These are phyloP conservation scores for Drosophila auraria DNA, from an alignment of 1,140 invertebrate genomes.

Conservation along the genomic window DNA sequence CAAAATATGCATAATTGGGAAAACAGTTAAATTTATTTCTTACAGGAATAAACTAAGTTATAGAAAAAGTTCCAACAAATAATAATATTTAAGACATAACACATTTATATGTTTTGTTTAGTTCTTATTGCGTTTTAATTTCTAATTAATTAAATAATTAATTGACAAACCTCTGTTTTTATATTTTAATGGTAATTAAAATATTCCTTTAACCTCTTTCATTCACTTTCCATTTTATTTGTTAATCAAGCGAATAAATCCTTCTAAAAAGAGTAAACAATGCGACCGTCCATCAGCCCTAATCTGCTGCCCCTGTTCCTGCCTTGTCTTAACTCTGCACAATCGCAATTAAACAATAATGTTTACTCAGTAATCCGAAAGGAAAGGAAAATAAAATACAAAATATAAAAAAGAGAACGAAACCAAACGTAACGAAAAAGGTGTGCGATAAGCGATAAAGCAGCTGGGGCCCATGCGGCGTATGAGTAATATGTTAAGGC, in stretches of 20 bases:
- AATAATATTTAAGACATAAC: too few species aligned
- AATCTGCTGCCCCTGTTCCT: slow-evolving; percentile 8
- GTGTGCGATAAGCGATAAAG: slow-evolving; percentile 59
- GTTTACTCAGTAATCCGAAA: slow-evolving; percentile 41
- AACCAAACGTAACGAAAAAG: slow-evolving; percentile 26
- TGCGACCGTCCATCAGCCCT: slow-evolving; percentile 67
- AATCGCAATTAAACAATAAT: slow-evolving; percentile 59
- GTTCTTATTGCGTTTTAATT: too few species aligned
- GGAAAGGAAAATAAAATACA: not conserved
- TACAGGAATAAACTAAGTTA: too few species aligned
- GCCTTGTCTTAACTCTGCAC: not conserved
- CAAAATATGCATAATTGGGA: too few species aligned
- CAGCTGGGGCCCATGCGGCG: slow-evolving; percentile 38
- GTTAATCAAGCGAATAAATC: not conserved
- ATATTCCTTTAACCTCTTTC: too few species aligned
- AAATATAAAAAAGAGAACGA: not conserved
- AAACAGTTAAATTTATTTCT: too few species aligned
- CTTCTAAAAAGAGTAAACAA: slow-evolving; percentile 34
- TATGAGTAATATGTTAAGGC: slow-evolving; percentile 54
- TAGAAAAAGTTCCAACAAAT: too few species aligned
- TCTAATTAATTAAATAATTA: not conserved
- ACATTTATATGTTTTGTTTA: not conserved
- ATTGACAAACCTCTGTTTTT: not conserved
- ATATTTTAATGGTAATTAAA: not conserved
- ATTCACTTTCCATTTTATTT: slow-evolving; percentile 11